These are phyloP conservation scores for Eupelmus urozonus DNA, from an alignment of 2,888 invertebrate species.

Conservation along the genomic window DNA sequence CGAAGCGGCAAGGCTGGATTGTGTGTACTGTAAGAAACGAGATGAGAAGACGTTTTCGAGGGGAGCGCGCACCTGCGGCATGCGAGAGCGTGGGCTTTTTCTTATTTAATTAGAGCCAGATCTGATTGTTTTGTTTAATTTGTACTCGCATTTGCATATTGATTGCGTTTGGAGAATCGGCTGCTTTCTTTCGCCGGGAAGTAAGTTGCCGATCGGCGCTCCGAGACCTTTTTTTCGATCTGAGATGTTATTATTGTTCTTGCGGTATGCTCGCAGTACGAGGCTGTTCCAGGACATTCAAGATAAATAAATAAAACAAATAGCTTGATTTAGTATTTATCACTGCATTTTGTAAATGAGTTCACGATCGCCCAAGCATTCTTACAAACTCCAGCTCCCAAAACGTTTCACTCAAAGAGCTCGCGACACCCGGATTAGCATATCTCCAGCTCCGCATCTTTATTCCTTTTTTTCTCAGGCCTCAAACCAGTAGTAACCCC, in stretches of 20 bases:
- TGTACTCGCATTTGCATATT: slow-evolving; percentile 30
- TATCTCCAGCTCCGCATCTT: slow-evolving; percentile 24
- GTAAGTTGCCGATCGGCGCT: background rate
- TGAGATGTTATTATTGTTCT: too few species aligned
- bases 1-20: background rate
- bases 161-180: slow-evolving; percentile 28
- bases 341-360: too few species aligned
- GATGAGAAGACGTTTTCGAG: background rate
- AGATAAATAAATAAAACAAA: too few species aligned
- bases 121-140: slow-evolving; percentile 51
- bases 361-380: too few species aligned
- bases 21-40: background rate
- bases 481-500: background rate
- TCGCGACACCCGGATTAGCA: slow-evolving; percentile 6
- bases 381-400: background rate
- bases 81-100: slow-evolving; percentile 16
- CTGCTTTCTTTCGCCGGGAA: slow-evolving; percentile 18
- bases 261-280: too few species aligned
- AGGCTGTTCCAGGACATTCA: too few species aligned
- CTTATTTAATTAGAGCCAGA: slow-evolving; percentile 60
- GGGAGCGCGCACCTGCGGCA: background rate
- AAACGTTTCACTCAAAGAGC: slow-evolving; percentile 4
- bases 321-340: too few species aligned
- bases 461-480: slow-evolving; percentile 30
- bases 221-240: too few species aligned